Evolutionary conservation across 2,888 invertebrate genomes (phyloP), one percentile per base, ranked within the genome.

Genomic region (Drosophila niveifrons): DNA sequence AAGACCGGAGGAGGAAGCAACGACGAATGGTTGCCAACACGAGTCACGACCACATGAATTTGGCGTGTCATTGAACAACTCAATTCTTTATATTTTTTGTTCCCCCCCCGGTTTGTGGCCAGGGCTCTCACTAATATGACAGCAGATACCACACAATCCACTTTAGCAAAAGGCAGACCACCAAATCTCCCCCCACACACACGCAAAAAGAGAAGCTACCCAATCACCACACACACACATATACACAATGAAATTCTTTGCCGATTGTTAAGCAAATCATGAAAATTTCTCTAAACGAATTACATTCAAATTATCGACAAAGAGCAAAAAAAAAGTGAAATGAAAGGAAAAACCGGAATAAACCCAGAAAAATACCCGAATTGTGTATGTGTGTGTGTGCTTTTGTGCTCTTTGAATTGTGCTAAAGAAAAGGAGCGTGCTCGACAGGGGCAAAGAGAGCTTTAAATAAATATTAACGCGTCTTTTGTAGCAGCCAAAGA

Each of bases 231-330:
- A n/a, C 62, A 17, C 17, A 17, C 17, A 17, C 17, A n/a, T n/a
- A n/a, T n/a, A 55, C 64, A 69, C 68, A 66, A 76, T 64, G 55
- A 53, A 63, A 79, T 59, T 72, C 55, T 59, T 63, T 68, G 66
- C 67, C 66, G 78, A 76, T 88, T 85, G 86, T 80, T 80, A 72
- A 61, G 75, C 78, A 85, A 88, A 85, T 86, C 83, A 85, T 88
- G 86, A 80, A 83, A 86, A 80, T 74, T 85, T 80, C 78, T 75
- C 66, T 69, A 72, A 75, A 69, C 80, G 81, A 83, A 83, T 83
- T 86, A 86, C 86, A 75, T 78, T 78, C 88, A 80, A 84, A 84
- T 85, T 85, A 84, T 80, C 66, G 70, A 47, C 47, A 44, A 11
- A 31, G 28, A 41, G 57, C 47, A 53, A 41, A 39, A 29, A 66